Percentiles rank a stretch among this genome's conserved stretches.
These are phyloP conservation scores for Onthophagus sagittarius DNA, from an alignment of 2,888 invertebrate genomes.

Conservation along the genomic window DNA sequence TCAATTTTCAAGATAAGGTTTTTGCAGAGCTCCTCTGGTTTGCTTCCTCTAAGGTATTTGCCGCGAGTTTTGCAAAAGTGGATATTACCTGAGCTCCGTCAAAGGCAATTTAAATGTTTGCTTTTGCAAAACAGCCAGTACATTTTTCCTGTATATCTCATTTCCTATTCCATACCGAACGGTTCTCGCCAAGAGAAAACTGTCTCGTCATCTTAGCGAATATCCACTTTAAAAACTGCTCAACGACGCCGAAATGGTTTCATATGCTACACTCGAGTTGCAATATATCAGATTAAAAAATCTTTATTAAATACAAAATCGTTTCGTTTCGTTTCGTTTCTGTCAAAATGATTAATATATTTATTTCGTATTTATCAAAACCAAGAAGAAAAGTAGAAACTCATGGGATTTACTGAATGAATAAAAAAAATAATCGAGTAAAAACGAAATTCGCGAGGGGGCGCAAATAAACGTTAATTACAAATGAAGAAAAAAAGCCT, in stretches of 20 bases:
- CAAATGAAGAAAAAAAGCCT: background rate
- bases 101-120: background rate
- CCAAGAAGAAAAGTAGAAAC: background rate
- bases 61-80: background rate
- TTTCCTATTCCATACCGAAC: background rate
- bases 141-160: background rate
- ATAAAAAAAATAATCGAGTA: background rate
- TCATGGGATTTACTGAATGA: background rate
- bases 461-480: background rate
- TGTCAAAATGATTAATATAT: too few relatives aligned
- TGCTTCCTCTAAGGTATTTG: background rate
- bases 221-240: background rate
- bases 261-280: background rate
- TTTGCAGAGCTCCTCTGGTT: background rate
- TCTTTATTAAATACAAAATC: background rate
- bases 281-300: background rate
- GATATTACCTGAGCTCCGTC: background rate
- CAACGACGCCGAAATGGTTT: background rate
- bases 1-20: background rate
- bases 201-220: background rate
- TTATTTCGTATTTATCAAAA: too few relatives aligned
- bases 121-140: background rate
- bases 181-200: background rate
- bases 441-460: background rate
- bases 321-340: too few relatives aligned